Conservation (phyloP, 1,140 invertebrate species). For the Drosophila asahinai region DNA sequence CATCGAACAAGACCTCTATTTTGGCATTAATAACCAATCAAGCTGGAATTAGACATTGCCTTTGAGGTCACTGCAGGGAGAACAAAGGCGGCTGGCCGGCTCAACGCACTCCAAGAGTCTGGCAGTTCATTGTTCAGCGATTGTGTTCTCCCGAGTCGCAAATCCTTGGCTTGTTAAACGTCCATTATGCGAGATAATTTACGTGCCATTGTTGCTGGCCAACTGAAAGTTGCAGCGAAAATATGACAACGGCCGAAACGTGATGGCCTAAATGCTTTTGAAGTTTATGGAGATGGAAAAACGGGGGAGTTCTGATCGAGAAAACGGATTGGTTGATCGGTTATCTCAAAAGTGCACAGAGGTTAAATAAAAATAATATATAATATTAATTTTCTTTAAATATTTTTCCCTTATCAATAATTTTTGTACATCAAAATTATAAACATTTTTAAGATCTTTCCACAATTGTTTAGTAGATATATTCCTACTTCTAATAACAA, state of each 20-base stretch:
- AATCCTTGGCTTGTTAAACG: conserved; percentile 59
- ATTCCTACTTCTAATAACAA: too few relatives aligned
- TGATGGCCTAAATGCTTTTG: conserved; percentile 69
- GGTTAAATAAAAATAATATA: neutral
- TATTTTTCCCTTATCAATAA: neutral
- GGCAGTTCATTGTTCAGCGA: conserved; percentile 31
- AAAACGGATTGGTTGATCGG: conserved; percentile 9
- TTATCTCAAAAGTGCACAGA: conserved; percentile 2
- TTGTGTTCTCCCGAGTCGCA: conserved; percentile 63
- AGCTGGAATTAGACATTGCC: conserved; percentile 21
- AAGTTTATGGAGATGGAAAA: conserved; percentile 1
- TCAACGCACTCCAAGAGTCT: conserved; percentile 33
- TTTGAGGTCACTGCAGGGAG: conserved; percentile 30
- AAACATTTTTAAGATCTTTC: too few relatives aligned
- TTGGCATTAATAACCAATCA: conserved; percentile 59
- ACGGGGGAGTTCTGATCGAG: conserved; percentile 34
- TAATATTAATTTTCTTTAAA: neutral
- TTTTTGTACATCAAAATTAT: neutral
- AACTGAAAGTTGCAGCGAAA: conserved; percentile 42
- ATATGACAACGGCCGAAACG: conserved; percentile 52
- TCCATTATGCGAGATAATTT: conserved; percentile 67
- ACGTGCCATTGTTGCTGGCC: conserved; percentile 71
- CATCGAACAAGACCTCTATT: conserved; percentile 40
- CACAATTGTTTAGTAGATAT: neutral
- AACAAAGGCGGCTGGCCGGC: conserved; percentile 36